phyloP scores from a whole-genome alignment of 2,797 vertebrate genomes.

The Percopsis omiscomaycus region DNA sequence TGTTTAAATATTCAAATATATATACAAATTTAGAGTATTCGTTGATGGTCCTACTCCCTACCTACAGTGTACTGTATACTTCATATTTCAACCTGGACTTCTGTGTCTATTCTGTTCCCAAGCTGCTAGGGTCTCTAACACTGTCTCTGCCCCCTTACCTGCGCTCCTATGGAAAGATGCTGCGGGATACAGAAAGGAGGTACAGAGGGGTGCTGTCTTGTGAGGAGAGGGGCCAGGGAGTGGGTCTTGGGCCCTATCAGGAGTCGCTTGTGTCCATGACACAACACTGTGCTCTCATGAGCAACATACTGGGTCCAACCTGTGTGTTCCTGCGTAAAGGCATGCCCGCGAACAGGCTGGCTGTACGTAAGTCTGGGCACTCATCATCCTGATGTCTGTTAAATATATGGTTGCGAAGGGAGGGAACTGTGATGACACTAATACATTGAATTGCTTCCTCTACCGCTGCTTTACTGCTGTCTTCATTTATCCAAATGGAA shows the following conservation, averaged over 20 bases:
- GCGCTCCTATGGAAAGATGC: constrained; percentile 72
- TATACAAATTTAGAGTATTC: no score
- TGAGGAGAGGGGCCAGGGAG: constrained; percentile 70
- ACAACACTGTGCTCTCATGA: constrained; percentile 86
- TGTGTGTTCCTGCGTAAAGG: constrained; percentile 89
- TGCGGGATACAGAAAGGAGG: constrained; percentile 83
- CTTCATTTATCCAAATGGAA: background rate
- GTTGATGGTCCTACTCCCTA: no score
- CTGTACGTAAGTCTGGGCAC: constrained; percentile 87
- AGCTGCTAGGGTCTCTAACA: constrained; percentile 38
- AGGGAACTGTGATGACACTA: background rate
- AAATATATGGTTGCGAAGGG: background rate
- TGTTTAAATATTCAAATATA: no score
- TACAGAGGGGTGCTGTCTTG: constrained; percentile 81
- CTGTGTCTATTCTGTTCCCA: constrained; percentile 33
- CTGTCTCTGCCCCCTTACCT: constrained; percentile 48
- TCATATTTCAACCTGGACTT: constrained; percentile 11
- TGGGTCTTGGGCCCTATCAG: constrained; percentile 71
- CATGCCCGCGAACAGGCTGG: constrained; percentile 84
- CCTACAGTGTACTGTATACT: background rate
- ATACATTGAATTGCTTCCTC: constrained; percentile 9
- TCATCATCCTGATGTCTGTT: background rate
- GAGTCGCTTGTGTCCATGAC: constrained; percentile 84
- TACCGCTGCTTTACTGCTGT: constrained; percentile 14
- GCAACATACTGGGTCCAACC: constrained; percentile 86